These are phyloP conservation scores for Tyrophagus putrescentiae DNA, from an alignment of 1,140 invertebrate species.

Conservation along the genomic window DNA sequence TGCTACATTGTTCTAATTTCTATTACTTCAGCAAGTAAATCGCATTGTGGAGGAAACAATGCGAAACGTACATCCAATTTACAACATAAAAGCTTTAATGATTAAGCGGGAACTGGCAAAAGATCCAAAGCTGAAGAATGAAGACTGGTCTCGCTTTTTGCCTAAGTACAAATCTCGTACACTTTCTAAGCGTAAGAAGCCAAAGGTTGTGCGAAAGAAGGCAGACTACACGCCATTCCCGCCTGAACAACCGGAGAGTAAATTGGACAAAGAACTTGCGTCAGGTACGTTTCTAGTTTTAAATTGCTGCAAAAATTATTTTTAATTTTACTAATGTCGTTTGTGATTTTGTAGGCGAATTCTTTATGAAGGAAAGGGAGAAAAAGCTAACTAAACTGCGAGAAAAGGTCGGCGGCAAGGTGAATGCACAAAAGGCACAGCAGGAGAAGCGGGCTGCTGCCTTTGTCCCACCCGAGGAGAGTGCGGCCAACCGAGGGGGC, in stretches of 20 bases:
- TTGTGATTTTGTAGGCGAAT: constrained; percentile 48
- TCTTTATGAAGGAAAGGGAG: constrained; percentile 75
- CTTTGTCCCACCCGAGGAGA: constrained; percentile 65
- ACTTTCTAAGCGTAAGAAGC: constrained; percentile 65
- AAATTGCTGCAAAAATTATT: not conserved
- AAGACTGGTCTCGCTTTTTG: constrained; percentile 92
- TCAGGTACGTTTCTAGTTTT: constrained; percentile 46
- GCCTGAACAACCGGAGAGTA: constrained; percentile 38
- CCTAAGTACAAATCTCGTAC: constrained; percentile 91
- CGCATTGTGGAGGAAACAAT: constrained; percentile 90
- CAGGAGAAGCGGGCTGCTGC: constrained; percentile 59
- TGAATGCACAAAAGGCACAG: constrained; percentile 46
- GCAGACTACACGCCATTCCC: constrained; percentile 95
- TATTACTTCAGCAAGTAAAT: constrained; percentile 72
- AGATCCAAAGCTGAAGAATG: constrained; percentile 74
- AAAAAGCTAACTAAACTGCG: constrained; percentile 44
- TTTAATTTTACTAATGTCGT: not conserved
- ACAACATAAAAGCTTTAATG: constrained; percentile 95
- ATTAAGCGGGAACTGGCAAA: constrained; percentile 88
- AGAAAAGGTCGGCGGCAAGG: constrained; percentile 49
- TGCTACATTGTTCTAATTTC: no score
- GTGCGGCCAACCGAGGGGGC: no score
- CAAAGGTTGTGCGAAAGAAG: constrained; percentile 54
- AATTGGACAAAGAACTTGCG: constrained; percentile 79
- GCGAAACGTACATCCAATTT: constrained; percentile 99